Evolutionary conservation across 1,140 invertebrate genomes (phyloP), one percentile per base, ranked within the genome.

Genomic region (Goniozus legneri): DNA sequence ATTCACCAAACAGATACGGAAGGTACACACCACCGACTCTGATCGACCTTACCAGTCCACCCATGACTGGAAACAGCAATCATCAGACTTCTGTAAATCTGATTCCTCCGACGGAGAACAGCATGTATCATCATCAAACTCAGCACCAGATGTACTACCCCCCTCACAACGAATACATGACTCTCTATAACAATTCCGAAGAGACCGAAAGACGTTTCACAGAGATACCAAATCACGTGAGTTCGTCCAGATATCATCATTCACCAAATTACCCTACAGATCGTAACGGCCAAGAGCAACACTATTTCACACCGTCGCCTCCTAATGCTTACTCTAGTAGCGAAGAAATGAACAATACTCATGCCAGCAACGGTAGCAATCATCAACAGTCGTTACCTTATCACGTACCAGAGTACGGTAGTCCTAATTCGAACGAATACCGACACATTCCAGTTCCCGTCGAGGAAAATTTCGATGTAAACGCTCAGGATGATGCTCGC

Each of bases 1-100:
- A 67, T 15, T 69, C 71, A 0, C 66, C 70, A 0, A 42, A 65
- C 6, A 52, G 58, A 12, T 68, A 69, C 41, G 62, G 56, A 4
- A 50, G 63, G 12, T 66, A 64, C 40, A 59, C 67, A 0, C 63
- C 69, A 0, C 51, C 64, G 3, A 62, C 50, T 3, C 42, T 73
- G 20, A 64, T 71, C 46, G 72, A 75, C 20, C 48, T 73, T 0
- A 73, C 66, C 21, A 55, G 45, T 16, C 62, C 60, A 1, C 52
- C 52, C 14, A n/a, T 62, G 0, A 44, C 56, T 27, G 24, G 24
- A 10, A 6, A 60, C 15, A 44, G 16, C 6, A 45, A 56, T 2
- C 27, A 48, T 7, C 57, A 40, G n/a, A n/a, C n/a, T n/a, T n/a
- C n/a, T n/a, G n/a, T n/a, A n/a, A n/a, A n/a, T n/a, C n/a, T n/a